Evolutionary conservation across 2,797 vertebrate species (phyloP).

Genomic region (Coranthus polyacanthus): DNA sequence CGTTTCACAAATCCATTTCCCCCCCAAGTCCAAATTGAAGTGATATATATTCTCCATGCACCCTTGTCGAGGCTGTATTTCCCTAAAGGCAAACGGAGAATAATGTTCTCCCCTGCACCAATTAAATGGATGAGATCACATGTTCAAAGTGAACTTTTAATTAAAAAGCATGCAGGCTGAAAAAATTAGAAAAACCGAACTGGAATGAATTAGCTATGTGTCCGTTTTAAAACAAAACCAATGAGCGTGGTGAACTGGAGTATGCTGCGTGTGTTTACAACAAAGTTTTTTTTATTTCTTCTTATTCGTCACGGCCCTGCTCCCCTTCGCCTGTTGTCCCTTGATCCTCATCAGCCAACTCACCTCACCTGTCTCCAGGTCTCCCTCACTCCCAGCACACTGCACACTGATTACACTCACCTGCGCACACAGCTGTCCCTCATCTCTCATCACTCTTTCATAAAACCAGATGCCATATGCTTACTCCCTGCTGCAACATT

Average conservation of each 20-base stretch:
- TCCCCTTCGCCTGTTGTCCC: too few relatives aligned
- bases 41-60: conserved; percentile 46
- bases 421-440: too few relatives aligned
- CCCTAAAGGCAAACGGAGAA: conserved; percentile 40
- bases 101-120: conserved; percentile 59
- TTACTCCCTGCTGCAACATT: too few relatives aligned
- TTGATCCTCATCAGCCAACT: too few relatives aligned
- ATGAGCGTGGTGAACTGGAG: not conserved
- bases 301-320: too few relatives aligned
- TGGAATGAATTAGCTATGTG: conserved; percentile 30
- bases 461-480: too few relatives aligned
- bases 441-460: too few relatives aligned
- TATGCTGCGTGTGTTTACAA: too few relatives aligned
- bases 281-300: too few relatives aligned
- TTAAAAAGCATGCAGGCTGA: conserved; percentile 46
- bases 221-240: conserved; percentile 22
- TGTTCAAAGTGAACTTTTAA: conserved; percentile 68
- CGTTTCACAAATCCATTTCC: conserved; percentile 54
- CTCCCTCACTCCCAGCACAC: too few relatives aligned
- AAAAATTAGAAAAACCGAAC: conserved; percentile 34
- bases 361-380: too few relatives aligned
- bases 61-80: conserved; percentile 32
- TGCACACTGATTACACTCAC: too few relatives aligned
- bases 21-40: conserved; percentile 40
- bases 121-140: conserved; percentile 69